These are phyloP conservation scores for Fukomys damarensis DNA, from an alignment of 2,113 vertebrate genomes.

Conservation along the genomic window DNA sequence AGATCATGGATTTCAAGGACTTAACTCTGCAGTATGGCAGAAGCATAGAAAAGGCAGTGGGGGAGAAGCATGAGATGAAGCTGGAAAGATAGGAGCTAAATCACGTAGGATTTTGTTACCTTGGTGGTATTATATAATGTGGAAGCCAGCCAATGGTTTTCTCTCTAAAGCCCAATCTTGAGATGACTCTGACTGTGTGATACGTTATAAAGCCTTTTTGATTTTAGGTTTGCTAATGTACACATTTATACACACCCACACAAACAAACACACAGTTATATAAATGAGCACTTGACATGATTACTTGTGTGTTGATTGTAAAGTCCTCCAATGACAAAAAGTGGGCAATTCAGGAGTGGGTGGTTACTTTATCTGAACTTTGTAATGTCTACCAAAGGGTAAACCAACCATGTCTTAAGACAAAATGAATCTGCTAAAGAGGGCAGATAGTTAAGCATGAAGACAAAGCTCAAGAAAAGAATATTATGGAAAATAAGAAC, in stretches of 20 bases:
- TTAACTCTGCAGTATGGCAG: background rate
- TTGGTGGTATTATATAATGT: background rate
- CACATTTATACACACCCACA: background rate
- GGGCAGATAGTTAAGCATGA: constrained; percentile 19
- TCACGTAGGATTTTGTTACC: background rate
- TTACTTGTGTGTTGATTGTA: background rate
- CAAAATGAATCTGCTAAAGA: constrained; percentile 8
- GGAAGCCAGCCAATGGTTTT: background rate
- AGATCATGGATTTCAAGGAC: background rate
- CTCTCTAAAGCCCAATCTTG: background rate
- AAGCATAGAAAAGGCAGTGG: background rate
- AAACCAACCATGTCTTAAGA: constrained; percentile 11
- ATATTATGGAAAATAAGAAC: constrained; percentile 40
- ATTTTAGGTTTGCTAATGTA: constrained; percentile 1
- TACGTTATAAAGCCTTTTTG: background rate
- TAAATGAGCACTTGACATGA: background rate
- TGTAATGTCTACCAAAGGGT: background rate
- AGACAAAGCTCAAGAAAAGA: background rate
- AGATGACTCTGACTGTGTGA: background rate
- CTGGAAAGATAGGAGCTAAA: background rate
- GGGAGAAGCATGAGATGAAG: background rate
- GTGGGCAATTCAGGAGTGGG: background rate
- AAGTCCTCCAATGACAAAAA: constrained; percentile 21
- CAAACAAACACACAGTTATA: background rate
- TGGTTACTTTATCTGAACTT: constrained; percentile 35